These are phyloP conservation scores for Choreutis nemorana DNA, from an alignment of 2,888 invertebrate genomes.

Conservation along the genomic window DNA sequence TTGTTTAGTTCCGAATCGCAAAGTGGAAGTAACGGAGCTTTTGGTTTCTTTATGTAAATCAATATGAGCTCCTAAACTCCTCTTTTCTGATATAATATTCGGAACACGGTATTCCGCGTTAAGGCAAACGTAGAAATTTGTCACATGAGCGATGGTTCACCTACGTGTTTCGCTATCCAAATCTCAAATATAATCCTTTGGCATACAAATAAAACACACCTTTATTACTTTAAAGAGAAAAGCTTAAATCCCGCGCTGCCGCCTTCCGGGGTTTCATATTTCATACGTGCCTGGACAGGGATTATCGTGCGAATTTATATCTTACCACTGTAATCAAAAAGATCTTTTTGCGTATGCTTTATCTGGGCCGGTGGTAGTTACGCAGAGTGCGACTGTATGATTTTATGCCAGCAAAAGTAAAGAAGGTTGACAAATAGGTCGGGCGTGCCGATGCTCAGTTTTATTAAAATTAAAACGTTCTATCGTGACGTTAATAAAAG, in stretches of 20 bases:
- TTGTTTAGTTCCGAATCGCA: no score
- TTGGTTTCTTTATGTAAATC: constrained; percentile 48
- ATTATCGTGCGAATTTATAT: constrained; percentile 56
- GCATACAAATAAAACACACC: constrained; percentile 60
- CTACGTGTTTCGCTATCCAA: constrained; percentile 61
- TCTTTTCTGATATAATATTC: constrained; percentile 53
- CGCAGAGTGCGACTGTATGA: constrained; percentile 55
- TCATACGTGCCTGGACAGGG: constrained; percentile 37
- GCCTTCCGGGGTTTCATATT: constrained; percentile 47
- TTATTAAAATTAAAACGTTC: constrained; percentile 65
- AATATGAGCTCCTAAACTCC: constrained; percentile 42
- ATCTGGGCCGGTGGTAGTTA: constrained; percentile 33
- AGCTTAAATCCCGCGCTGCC: constrained; percentile 51
- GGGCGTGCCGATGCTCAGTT: constrained; percentile 62
- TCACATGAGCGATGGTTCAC: constrained; percentile 67
- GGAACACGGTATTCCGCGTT: constrained; percentile 60
- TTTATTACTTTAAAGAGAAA: constrained; percentile 63
- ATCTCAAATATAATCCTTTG: constrained; percentile 61
- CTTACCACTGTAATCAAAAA: constrained; percentile 50
- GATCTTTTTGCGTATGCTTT: constrained; percentile 30
- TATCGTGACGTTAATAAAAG: constrained; percentile 54
- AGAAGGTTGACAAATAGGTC: constrained; percentile 66
- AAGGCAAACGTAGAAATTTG: constrained; percentile 67
- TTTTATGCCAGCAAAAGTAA: constrained; percentile 62
- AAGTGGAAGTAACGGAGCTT: no score